Conservation (phyloP, 2,113 vertebrate genomes). For the Thermophis baileyi region DNA sequence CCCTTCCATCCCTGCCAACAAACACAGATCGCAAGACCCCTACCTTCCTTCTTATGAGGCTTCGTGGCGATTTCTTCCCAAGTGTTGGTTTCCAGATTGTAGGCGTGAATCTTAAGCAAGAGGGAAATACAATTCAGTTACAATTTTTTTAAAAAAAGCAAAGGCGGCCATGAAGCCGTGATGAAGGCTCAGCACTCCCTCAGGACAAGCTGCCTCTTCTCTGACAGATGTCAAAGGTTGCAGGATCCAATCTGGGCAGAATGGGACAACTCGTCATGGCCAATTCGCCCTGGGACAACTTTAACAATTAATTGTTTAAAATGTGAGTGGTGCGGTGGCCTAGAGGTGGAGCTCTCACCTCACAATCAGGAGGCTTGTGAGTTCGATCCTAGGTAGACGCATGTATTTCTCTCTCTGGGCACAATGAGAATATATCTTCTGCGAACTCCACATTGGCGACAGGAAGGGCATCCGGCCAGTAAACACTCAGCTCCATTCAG, state of each 20-base stretch:
- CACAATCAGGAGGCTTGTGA: too few species aligned
- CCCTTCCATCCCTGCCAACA: background rate
- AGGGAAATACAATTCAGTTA: background rate
- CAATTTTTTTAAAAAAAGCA: background rate
- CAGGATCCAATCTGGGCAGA: background rate
- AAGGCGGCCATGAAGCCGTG: accelerated
- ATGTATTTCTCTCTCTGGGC: too few species aligned
- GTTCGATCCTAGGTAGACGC: too few species aligned
- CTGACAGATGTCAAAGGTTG: background rate
- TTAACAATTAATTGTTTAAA: too few species aligned
- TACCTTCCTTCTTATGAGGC: slow-evolving; percentile 94
- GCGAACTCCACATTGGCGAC: too few species aligned
- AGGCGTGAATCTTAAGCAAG: slow-evolving; percentile 85
- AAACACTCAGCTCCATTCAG: too few species aligned
- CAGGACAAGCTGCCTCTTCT: background rate
- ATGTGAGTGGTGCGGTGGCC: too few species aligned
- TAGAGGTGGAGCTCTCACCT: too few species aligned
- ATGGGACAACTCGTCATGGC: too few species aligned
- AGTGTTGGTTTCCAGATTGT: slow-evolving; percentile 97
- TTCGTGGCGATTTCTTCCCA: slow-evolving; percentile 96
- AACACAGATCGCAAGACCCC: slow-evolving; percentile 1
- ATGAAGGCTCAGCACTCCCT: background rate
- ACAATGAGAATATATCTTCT: too few species aligned
- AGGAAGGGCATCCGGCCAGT: too few species aligned
- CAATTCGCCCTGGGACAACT: too few species aligned